These are phyloP conservation scores for Petrosia ficiformis DNA, from an alignment of 37 sponge, comb jelly and placozoan genomes.

Conservation along the genomic window DNA sequence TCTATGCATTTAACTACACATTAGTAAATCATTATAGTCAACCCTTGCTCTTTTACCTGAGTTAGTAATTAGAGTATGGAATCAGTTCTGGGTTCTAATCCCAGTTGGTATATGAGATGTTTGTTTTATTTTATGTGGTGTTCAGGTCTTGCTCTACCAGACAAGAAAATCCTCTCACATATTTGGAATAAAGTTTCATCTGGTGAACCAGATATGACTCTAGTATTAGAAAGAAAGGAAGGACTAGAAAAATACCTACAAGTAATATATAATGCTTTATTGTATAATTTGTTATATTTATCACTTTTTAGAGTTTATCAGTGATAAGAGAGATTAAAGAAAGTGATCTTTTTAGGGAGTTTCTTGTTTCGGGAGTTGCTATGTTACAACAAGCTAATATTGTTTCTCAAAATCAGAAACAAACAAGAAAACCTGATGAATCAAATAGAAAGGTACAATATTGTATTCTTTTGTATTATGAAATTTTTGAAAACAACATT, in stretches of 20 bases:
- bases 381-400: constrained; percentile 24
- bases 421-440: too few relatives aligned
- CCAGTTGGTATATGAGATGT: too few relatives aligned
- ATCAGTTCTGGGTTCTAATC: too few relatives aligned
- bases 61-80: too few relatives aligned
- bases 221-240: constrained; percentile 48
- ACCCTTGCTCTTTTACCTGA: too few relatives aligned
- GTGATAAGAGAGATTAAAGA: constrained; percentile 2
- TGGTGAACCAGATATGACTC: constrained; percentile 24
- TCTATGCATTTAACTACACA: too few relatives aligned
- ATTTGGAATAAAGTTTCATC: constrained; percentile 32
- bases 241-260: constrained; percentile 62
- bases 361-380: constrained; percentile 44
- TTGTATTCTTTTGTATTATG: too few relatives aligned
- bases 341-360: constrained; percentile 37
- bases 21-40: too few relatives aligned
- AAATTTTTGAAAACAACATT: too few relatives aligned
- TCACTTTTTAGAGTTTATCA: background rate
- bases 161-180: constrained; percentile 20
- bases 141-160: constrained; percentile 54
- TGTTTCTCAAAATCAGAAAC: too few relatives aligned
- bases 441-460: too few relatives aligned
- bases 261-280: constrained; percentile 15
- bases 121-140: too few relatives aligned
- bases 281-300: background rate